Conservation (phyloP, 2,113 vertebrate species). For the Paraplagusia blochii region DNA sequence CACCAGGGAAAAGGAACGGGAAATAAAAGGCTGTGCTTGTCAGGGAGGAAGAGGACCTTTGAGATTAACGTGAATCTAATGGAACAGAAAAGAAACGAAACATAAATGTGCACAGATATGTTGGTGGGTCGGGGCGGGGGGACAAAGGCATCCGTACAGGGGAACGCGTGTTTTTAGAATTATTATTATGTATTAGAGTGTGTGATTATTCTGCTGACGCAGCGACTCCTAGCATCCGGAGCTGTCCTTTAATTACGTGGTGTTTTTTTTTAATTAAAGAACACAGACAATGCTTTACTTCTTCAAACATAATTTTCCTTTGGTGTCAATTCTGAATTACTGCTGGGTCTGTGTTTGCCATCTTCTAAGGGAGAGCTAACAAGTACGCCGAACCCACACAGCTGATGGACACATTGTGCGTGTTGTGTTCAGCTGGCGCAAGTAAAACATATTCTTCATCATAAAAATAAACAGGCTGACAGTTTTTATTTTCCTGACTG, state of each 20-base stretch:
- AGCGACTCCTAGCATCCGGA: constrained; percentile 8
- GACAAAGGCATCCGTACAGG: constrained; percentile 4
- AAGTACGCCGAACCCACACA: constrained; percentile 16
- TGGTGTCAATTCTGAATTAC: constrained; percentile 2
- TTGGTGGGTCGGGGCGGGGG: too few species aligned
- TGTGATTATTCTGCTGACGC: constrained; percentile 14
- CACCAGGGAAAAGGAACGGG: constrained; percentile 1
- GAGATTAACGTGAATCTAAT: constrained; percentile 14
- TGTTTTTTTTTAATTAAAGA: not conserved
- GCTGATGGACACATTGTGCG: not conserved
- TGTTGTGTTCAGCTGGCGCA: constrained; percentile 6
- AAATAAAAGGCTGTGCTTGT: constrained; percentile 17
- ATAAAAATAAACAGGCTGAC: constrained; percentile 12
- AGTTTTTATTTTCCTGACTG: constrained; percentile 8
- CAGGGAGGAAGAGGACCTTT: constrained; percentile 8
- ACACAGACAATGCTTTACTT: too few species aligned
- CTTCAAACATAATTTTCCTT: constrained; percentile 10
- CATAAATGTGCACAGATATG: not conserved
- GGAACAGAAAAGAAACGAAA: constrained; percentile 9
- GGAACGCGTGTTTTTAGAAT: constrained; percentile 5
- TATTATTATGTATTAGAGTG: constrained; percentile 12
- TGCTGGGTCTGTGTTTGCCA: constrained; percentile 17
- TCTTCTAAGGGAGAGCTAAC: constrained; percentile 18
- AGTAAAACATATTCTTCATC: constrained; percentile 19
- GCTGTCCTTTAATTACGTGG: constrained; percentile 2